Evolutionary conservation across 1,140 invertebrate genomes (phyloP), one percentile per base, ranked within the genome.

Genomic region (Pararge aegeria): DNA sequence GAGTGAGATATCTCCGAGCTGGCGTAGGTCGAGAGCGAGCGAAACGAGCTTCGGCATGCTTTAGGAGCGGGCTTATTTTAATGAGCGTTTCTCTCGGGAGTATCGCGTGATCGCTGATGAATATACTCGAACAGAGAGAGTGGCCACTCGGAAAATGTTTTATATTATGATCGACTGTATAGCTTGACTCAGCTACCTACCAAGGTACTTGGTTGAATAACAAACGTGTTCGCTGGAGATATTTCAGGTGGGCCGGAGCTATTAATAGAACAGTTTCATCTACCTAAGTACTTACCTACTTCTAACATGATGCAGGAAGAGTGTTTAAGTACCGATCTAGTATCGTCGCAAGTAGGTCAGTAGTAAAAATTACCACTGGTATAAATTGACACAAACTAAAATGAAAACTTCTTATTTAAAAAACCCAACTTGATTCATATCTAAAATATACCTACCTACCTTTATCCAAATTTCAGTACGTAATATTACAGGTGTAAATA

Each of bases 51-150:
- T 27, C 16, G 16, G 34, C 27, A 53, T 29, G 37, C 21, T 24
- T 42, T 15, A 40, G 29, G 24, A 54, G 29, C 42, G 57, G 29
- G 50, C 50, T 60, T 29, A 29, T 59, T 61, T 49, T 54, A 61
- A 54, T 54, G 50, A 54, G 46, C 52, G 44, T 54, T 40, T 54
- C 58, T 50, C 44, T 48, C 60, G 48, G 38, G 54, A 52, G 38
- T 27, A 52, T 52, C 53, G 60, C 60, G 46, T 56, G 51, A 38
- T 50, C 29, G 27, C 51, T 54, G 53, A 55, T 52, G 38, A 52
- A 61, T 55, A 52, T 44, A 56, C 54, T 51, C 53, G 21, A 62
- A 18, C 49, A 16, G 44, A 44, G 53, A 62, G 54, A 44, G 37
- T 50, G n/a, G 24, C 13, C 29, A 1, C 40, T 30, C 13, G 30